Evolutionary conservation across 1,140 invertebrate genomes (phyloP).

Genomic region (Gryllus bimaculatus): DNA sequence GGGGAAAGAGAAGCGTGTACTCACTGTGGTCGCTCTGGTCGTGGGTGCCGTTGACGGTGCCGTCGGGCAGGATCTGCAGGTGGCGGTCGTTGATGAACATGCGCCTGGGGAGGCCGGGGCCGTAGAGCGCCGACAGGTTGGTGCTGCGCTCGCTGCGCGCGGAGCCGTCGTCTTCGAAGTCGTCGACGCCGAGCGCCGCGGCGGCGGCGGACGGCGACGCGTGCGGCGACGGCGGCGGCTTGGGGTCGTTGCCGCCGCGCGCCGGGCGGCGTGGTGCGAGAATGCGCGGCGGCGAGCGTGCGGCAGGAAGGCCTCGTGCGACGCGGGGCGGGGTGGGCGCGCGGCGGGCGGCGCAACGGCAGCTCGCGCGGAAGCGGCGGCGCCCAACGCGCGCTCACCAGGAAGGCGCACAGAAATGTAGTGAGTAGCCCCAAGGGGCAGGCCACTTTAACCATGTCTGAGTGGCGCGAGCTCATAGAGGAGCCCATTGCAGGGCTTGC

Average conservation of each 20-base stretch:
- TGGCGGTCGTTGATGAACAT: slow-evolving; percentile 70
- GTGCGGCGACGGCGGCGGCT: too few relatives aligned
- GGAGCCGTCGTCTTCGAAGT: slow-evolving; percentile 14
- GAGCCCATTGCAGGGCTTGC: background rate
- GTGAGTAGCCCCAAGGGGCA: background rate
- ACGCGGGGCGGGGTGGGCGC: too few relatives aligned
- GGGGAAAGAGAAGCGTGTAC: slow-evolving; percentile 32
- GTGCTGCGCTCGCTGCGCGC: slow-evolving; percentile 28
- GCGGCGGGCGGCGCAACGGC: too few relatives aligned
- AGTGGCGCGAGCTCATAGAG: background rate
- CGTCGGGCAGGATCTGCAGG: slow-evolving; percentile 65
- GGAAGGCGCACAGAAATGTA: background rate
- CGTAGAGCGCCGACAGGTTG: slow-evolving; percentile 61
- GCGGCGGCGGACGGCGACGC: background rate
- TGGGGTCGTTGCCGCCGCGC: background rate
- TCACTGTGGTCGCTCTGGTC: slow-evolving; percentile 70
- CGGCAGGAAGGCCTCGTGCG: background rate
- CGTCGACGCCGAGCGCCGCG: background rate
- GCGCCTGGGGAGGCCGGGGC: slow-evolving; percentile 62
- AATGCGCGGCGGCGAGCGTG: background rate
- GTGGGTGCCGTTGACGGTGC: slow-evolving; percentile 66
- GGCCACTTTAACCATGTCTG: slow-evolving; percentile 2
- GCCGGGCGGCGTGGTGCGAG: background rate
- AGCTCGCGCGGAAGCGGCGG: background rate
- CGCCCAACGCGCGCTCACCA: background rate